Evolutionary conservation across 2,888 invertebrate species (phyloP), one percentile per base, ranked within the genome.

Genomic region (Craniophora ligustri): DNA sequence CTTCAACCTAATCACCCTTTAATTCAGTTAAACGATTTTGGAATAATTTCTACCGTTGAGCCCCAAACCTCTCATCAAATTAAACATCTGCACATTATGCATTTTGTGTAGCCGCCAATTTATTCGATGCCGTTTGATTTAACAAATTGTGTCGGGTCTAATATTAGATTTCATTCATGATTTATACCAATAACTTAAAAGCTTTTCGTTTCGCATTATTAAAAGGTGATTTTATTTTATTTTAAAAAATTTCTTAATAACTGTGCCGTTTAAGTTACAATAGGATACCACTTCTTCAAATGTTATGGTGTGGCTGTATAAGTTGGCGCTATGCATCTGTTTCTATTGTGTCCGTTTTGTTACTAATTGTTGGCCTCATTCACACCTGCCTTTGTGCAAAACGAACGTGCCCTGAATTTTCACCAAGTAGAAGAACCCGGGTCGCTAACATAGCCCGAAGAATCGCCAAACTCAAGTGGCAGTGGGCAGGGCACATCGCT

Each of bases 31-130:
- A 91, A 85, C 87, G 88, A 72, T 91, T 90, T 87, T 81, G 77
- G 82, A 86, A 86, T 90, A 87, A 92, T 87, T 89, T 83, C 83
- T 71, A 78, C 81, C 82, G 79, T 78, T 76, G 79, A 68, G 63
- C 75, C 64, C 66, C 62, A 54, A 88, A 87, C 89, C 90, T 74
- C 78, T 89, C 84, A 92, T 92, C 88, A 91, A 85, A 87, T 83
- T 87, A 89, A 91, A 91, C 86, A 86, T 88, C 84, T 84, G 83
- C 84, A 83, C 85, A 88, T 91, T 91, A 91, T 86, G 85, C 86
- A 84, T 88, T 92, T 91, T 86, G 82, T 83, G 81, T 74, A 85
- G 81, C 84, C 81, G 78, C 75, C 86, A 90, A 89, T 92, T 91
- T 85, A 69, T 65, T 76, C 70, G 72, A 80, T 79, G 80, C 82